Percentiles rank a stretch among this genome's conserved stretches.
phyloP scores from a whole-genome alignment of 2,797 vertebrate genomes.

The Acropternis orthonyx region DNA sequence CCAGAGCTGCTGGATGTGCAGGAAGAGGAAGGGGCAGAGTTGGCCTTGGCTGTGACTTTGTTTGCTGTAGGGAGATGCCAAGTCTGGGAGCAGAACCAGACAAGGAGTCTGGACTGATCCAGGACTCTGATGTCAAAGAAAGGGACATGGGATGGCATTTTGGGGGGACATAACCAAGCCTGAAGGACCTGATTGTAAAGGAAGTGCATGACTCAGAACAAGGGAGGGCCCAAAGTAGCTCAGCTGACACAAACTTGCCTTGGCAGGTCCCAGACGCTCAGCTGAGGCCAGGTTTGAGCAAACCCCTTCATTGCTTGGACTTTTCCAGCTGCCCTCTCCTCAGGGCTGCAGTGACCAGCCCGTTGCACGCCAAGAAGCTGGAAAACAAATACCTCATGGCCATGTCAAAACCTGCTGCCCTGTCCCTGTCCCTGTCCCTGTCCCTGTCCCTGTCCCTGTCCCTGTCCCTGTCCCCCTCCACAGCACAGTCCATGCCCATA shows the following conservation, averaged over 20 bases:
- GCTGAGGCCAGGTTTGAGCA: background rate
- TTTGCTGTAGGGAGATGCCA: background rate
- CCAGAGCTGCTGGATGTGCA: background rate
- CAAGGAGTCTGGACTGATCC: background rate
- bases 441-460: background rate
- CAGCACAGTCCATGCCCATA: fast-evolving
- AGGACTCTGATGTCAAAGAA: background rate
- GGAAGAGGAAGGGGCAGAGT: background rate
- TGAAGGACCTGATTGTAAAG: background rate
- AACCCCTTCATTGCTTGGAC: background rate
- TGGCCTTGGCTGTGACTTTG: background rate
- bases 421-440: background rate
- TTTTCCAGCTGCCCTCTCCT: background rate
- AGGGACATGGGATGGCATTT: fast-evolving
- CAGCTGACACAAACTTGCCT: background rate
- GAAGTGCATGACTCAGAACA: background rate
- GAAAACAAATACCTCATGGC: background rate
- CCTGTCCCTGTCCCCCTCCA: background rate
- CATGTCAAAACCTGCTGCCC: background rate
- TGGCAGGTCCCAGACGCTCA: background rate
- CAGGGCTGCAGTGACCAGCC: background rate
- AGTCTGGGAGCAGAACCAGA: background rate
- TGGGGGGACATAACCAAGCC: background rate
- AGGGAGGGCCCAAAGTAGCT: background rate
- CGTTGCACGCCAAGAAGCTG: background rate